phyloP scores from a whole-genome alignment of 2,797 vertebrate genomes.

The Pitangus sulphuratus region DNA sequence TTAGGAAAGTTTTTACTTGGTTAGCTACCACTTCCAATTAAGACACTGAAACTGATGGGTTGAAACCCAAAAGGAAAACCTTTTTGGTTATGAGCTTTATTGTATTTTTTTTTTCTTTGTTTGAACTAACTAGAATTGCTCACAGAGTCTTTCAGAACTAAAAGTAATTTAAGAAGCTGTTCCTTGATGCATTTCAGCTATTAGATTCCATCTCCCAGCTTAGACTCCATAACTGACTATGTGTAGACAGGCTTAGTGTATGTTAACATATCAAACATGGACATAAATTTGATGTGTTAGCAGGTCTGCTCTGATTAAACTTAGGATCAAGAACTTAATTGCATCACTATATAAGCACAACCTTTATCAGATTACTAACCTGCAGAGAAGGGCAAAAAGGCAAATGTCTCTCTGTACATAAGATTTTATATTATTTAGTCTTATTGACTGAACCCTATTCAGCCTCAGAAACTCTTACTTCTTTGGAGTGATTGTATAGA shows the following conservation, averaged over 20 bases:
- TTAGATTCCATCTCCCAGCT: not conserved
- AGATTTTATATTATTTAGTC: not conserved
- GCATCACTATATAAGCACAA: not conserved
- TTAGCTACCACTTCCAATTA: not conserved
- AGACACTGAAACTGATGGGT: not conserved
- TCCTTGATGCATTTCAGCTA: not conserved
- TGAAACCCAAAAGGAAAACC: not conserved
- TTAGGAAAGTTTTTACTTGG: not conserved
- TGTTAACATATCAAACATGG: slow-evolving; percentile 40
- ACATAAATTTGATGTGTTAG: slow-evolving; percentile 34
- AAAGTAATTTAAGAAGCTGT: slow-evolving; percentile 4
- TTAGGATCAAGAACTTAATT: slow-evolving; percentile 40
- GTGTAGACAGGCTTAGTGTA: slow-evolving; percentile 26
- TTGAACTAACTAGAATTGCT: not conserved
- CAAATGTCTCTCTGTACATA: not conserved
- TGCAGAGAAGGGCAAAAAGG: not conserved
- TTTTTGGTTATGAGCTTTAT: not conserved
- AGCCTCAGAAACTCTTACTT: not conserved
- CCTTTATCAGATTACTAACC: not conserved
- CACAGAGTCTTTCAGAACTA: not conserved
- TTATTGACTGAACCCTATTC: not conserved
- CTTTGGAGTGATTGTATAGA: not conserved
- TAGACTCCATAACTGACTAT: not conserved
- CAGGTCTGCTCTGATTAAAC: slow-evolving; percentile 27
- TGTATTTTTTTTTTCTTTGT: fast-evolving